Base-by-base conservation (phyloP, 2,113 vertebrate species). In the Nannospalax galili region DNA sequence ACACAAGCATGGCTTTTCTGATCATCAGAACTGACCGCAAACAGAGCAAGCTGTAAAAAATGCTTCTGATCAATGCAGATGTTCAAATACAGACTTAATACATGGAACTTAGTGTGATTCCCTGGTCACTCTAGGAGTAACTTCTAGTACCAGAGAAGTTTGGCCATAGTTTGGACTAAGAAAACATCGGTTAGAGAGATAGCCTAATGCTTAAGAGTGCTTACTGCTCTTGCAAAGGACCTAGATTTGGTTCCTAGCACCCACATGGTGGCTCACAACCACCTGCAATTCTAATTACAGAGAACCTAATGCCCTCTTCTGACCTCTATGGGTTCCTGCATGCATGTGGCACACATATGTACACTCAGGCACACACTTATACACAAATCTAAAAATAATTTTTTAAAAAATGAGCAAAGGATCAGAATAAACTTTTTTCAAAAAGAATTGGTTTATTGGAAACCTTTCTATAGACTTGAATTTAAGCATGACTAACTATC, bases 41-140 rank as follows among this genome's bases (percentile, higher is more conserved):
- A 69, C 28, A 22, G 78, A 86, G 65, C 42, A 89, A 85, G 48
- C 42, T 74, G 10, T 62, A 92, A 70, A 28, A n/a, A 88, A 15
- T 91, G 86, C 75, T 95, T 95, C 92, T 48, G 22, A 74, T 86
- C 78, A 45, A 3, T 78, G 45, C 62, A 85, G 60, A 52, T 77
- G 20, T 94, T 95, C 64, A 92, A 62, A 86, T 74, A 62, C 1
- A 84, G n/a, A n/a, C 30, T 85, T n/a, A 58, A 17, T 28, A 52
- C 1, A 12, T 60, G 58, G 1, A 48, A 73, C 22, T 79, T 90
- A 56, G 24, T 11, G 26, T 65, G 30, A 79, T 88, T 60, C 32
- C 15, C 94, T 52, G 22, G 52, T 92, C 81, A 70, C 45, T 7
- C 45, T 4, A 16, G 22, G 84, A 93, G 42, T 56, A 52, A 5